These are phyloP conservation scores for Allolobophora icterica DNA, from an alignment of 2,888 invertebrate species.

Conservation along the genomic window DNA sequence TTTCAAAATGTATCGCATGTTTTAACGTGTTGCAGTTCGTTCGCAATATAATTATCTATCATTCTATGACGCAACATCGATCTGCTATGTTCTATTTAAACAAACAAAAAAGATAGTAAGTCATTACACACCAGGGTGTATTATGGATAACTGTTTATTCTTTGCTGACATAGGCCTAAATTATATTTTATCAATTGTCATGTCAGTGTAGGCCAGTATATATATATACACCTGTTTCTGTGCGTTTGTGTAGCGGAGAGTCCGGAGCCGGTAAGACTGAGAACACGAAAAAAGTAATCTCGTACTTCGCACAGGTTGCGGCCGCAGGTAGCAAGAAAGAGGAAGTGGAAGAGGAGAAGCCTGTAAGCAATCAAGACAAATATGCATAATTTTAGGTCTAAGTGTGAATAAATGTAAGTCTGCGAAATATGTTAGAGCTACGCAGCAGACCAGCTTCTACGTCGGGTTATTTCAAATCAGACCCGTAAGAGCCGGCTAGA, in stretches of 20 bases:
- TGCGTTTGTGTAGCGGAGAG: slow-evolving; percentile 77
- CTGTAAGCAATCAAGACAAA: not conserved
- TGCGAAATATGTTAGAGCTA: not conserved
- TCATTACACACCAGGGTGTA: no score
- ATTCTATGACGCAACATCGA: no score
- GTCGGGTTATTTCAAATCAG: not conserved
- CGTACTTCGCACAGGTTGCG: slow-evolving; percentile 79
- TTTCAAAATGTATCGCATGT: no score
- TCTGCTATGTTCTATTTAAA: no score
- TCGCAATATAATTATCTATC: no score
- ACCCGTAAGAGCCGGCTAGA: not conserved
- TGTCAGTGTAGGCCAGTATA: no score
- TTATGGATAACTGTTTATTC: no score
- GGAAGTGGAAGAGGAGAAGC: slow-evolving; percentile 31
- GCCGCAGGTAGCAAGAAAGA: slow-evolving; percentile 37
- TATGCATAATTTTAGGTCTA: not conserved
- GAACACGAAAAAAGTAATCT: slow-evolving; percentile 99
- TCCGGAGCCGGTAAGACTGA: slow-evolving; percentile 99
- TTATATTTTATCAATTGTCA: no score
- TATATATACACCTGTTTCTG: not conserved
- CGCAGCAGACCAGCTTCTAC: not conserved
- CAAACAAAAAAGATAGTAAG: no score
- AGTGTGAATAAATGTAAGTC: not conserved
- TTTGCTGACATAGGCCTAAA: no score
- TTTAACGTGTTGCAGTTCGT: no score